These are phyloP conservation scores for Stenodera caucasica DNA, from an alignment of 2,888 invertebrate species.

Conservation along the genomic window DNA sequence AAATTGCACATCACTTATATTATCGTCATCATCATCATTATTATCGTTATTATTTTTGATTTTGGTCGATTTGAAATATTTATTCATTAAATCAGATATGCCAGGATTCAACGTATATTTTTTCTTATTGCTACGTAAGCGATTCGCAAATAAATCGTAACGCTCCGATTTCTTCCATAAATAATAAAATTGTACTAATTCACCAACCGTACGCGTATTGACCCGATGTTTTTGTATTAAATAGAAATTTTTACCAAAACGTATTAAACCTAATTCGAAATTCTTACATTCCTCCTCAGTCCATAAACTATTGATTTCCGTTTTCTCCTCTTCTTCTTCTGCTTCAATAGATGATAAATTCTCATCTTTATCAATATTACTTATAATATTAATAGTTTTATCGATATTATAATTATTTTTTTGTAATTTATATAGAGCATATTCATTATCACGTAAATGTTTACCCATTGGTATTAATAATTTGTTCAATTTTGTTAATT, in stretches of 20 bases:
- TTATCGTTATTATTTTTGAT: background rate
- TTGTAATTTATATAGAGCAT: constrained; percentile 23
- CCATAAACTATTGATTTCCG: constrained; percentile 6
- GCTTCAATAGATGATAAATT: background rate
- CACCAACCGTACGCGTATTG: constrained; percentile 12
- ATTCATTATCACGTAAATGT: constrained; percentile 22
- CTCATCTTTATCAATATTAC: background rate
- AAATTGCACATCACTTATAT: constrained; percentile 21
- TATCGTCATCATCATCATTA: background rate
- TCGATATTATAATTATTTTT: constrained; percentile 17
- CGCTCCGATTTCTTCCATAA: constrained; percentile 26
- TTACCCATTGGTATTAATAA: constrained; percentile 21
- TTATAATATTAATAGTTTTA: constrained; percentile 11
- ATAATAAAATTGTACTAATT: constrained; percentile 29
- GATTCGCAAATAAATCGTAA: constrained; percentile 24
- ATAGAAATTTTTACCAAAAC: constrained; percentile 25
- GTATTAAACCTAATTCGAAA: constrained; percentile 22
- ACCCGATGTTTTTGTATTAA: constrained; percentile 20
- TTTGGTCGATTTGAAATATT: constrained; percentile 15
- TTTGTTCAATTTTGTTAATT: constrained; percentile 14
- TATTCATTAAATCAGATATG: constrained; percentile 23
- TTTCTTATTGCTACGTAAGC: constrained; percentile 20
- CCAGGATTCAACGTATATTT: constrained; percentile 26
- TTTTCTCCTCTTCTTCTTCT: background rate
- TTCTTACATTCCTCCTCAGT: constrained; percentile 25